These are phyloP conservation scores for Procambarus virginalis DNA, from an alignment of 1,140 invertebrate species.

Conservation along the genomic window DNA sequence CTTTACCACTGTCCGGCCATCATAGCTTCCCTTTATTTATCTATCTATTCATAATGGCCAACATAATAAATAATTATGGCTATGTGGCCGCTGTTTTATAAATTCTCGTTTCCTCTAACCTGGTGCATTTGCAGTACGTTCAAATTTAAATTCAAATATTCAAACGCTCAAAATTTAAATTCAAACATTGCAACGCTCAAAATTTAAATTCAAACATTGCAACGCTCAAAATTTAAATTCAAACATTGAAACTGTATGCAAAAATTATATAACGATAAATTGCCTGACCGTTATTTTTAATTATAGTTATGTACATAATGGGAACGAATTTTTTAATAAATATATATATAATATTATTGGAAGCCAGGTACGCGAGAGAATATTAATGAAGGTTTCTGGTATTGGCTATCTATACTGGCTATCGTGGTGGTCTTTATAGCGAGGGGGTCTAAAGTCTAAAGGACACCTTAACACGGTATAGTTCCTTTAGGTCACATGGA, in stretches of 20 bases:
- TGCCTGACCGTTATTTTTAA: background rate
- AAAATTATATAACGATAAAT: constrained; percentile 5
- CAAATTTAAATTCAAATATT: no score
- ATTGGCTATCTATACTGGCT: background rate
- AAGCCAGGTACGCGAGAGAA: no score
- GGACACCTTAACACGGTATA: no score
- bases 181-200: no score
- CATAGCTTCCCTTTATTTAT: background rate
- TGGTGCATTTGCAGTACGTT: background rate
- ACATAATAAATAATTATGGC: background rate
- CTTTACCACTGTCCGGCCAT: background rate
- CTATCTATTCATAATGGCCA: background rate
- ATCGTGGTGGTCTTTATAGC: no score
- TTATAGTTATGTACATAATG: background rate
- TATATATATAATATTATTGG: no score
- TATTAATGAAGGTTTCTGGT: no score
- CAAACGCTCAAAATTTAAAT: no score
- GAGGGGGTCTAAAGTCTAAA: no score
- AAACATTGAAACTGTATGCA: background rate
- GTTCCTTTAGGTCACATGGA: no score
- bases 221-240: background rate
- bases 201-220: no score
- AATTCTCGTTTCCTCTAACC: background rate
- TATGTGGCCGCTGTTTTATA: background rate
- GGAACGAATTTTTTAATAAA: background rate